Evolutionary conservation across 2,113 vertebrate species (phyloP), one percentile per base, ranked within the genome.

Genomic region (Gymnocephalus cernua): DNA sequence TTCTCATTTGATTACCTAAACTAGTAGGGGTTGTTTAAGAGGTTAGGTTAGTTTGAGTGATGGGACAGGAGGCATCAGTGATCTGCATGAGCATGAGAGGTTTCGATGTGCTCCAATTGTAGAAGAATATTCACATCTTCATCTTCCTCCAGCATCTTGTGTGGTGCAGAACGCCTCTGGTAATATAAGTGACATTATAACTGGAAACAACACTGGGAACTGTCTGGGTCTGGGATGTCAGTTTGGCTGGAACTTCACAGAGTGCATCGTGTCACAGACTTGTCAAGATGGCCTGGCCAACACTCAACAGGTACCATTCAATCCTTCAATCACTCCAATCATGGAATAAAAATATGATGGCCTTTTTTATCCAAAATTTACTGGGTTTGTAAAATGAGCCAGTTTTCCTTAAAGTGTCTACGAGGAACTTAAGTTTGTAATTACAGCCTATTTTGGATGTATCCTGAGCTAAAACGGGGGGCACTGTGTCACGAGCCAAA

Each of bases 211-310:
- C 56, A 92, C 74, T 0, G 85, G 82, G 0, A 84, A 50, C 0
- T 96, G 94, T 41, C 77, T 92, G 6, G 93, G 92, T 21, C 63
- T 92, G 56, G 91, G 72, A n/a, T 95, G 94, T 64, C n/a, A 41
- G 0, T 67, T 92, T 11, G 94, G 95, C 74, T 96, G 95, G 94
- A 93, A 95, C 88, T 96, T 96, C 74, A 93, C 93, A 1, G 48
- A 80, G 6, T 96, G 94, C 47, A 27, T 35, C 16, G 23, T 89
- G 48, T 80, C 78, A 4, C 57, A 74, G 9, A 63, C 86, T 25
- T 97, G 95, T 41, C 0, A 21, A 4, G 94, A 65, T 45, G 95
- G 94, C 0, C 83, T 96, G 19, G 82, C 90, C 73, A 94, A 95
- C 56, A 90, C 70, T 51, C 77, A 69, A 13, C 88, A 95, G 93